A percentile compares a stretch with the other conserved stretches of the same genome.
phyloP scores from a whole-genome alignment of 2,113 vertebrate species.

The Phrynosoma platyrhinos region DNA sequence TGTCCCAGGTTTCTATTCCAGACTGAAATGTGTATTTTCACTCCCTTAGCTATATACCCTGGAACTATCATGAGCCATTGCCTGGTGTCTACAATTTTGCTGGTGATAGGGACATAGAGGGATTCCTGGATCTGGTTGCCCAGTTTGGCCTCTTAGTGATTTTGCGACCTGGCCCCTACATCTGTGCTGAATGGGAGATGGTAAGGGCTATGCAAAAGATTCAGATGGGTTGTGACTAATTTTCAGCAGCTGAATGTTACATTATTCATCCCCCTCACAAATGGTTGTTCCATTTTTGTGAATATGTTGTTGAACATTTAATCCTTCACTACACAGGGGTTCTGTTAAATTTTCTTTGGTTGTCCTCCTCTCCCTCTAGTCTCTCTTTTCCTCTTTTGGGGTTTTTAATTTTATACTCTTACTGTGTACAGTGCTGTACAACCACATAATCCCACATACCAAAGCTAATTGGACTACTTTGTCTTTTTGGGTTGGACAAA shows the following conservation, averaged over 20 bases:
- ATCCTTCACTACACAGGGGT: background rate
- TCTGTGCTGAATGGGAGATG: conserved; percentile 99
- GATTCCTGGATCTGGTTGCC: conserved; percentile 89
- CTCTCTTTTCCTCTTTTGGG: background rate
- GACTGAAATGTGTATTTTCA: conserved; percentile 37
- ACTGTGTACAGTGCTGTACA: too few species aligned
- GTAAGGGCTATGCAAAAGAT: conserved; percentile 75
- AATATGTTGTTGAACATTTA: background rate
- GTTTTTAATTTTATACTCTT: background rate
- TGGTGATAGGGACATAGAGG: conserved; percentile 86
- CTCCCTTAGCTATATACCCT: conserved; percentile 89
- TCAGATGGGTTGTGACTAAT: background rate
- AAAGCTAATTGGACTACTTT: too few species aligned
- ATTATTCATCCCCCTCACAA: background rate
- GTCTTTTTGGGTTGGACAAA: too few species aligned
- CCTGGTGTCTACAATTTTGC: conserved; percentile 87
- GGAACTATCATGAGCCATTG: conserved; percentile 92
- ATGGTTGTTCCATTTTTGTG: background rate
- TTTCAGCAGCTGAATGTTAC: background rate
- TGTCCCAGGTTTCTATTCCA: background rate
- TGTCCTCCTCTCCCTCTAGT: background rate
- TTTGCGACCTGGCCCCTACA: conserved; percentile 95
- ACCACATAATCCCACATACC: too few species aligned
- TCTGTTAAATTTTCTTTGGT: background rate
- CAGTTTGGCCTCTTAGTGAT: conserved; percentile 91